phyloP scores from a whole-genome alignment of 1,140 invertebrate species.

The Eurosta solidaginis region DNA sequence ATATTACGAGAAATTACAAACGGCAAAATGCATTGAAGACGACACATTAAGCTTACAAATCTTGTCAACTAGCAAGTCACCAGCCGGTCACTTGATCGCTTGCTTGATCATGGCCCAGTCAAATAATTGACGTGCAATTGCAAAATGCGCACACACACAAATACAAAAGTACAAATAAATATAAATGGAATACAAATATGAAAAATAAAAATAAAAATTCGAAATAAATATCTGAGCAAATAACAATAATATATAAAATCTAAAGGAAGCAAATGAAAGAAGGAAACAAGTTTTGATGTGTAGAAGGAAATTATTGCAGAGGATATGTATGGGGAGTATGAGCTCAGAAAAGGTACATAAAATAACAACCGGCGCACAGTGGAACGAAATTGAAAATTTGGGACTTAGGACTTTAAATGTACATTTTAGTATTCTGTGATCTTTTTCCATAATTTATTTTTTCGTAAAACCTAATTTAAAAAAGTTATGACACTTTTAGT shows the following conservation, averaged over 20 bases:
- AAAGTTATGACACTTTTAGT: no score
- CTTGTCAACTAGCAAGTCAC: background rate
- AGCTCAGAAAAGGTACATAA: background rate
- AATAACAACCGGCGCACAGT: background rate
- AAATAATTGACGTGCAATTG: conserved; percentile 6
- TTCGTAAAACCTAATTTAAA: no score
- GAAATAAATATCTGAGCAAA: background rate
- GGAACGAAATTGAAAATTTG: no score
- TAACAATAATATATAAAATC: conserved; percentile 3
- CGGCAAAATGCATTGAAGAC: background rate
- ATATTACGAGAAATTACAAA: background rate
- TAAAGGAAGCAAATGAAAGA: background rate
- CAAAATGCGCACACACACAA: background rate
- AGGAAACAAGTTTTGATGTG: background rate
- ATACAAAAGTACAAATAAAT: background rate
- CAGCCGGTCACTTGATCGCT: background rate
- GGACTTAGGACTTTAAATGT: no score
- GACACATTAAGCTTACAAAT: background rate
- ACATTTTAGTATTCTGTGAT: no score
- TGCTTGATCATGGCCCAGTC: background rate
- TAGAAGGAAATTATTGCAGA: background rate
- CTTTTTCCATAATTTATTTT: no score
- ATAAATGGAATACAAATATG: background rate
- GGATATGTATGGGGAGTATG: conserved; percentile 3
- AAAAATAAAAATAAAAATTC: background rate